Base-by-base conservation (phyloP, 2,113 vertebrate species). In the Pelvicachromis taeniatus region DNA sequence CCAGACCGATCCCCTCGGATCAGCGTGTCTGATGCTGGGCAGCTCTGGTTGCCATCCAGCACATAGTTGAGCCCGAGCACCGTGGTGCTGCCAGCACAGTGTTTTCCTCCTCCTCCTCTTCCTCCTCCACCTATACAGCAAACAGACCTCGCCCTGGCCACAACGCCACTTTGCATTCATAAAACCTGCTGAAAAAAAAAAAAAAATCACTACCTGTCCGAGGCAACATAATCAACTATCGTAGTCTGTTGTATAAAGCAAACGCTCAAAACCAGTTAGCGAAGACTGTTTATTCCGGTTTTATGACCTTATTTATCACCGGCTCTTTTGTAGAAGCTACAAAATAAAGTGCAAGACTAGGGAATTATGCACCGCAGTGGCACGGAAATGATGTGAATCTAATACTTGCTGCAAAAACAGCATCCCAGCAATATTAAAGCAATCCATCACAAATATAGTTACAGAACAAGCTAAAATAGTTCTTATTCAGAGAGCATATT, bases 21-120 rank as follows among this genome's bases (percentile, higher is more conserved):
- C 23, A 23, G 77, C 90, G 91, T 92, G 92, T 91, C 93, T 93
- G 93, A 93, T 89, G 81, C 45, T 54, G 10, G 70, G 84, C 87
- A 59, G 87, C 84, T 82, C 89, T 91, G 87, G 88, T 90, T 31
- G n/a, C 80, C 26, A 33, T 89, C 86, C 90, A 92, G 83, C n/a
- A 10, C 87, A 93, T 90, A 86, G 87, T 92, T 93, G 77, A 77
- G 58, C 61, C 89, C 21, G 85, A 87, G 85, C 19, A 1, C 75
- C 78, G 56, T 8, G 81, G 40, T 14, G 33, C 83, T 88, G 87
- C 90, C 89, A 82, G 83, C 85, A 80, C 13, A 83, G 84, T 92
- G 90, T 89, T 85, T 91, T 83, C 87, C 85, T 85, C 52, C 16
- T 70, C 45, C 16, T 83, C 87, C 85, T 85, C 52, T 13, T 70